Base-by-base conservation (phyloP, 2,113 vertebrate genomes). In the Leucopternis melanops region DNA sequence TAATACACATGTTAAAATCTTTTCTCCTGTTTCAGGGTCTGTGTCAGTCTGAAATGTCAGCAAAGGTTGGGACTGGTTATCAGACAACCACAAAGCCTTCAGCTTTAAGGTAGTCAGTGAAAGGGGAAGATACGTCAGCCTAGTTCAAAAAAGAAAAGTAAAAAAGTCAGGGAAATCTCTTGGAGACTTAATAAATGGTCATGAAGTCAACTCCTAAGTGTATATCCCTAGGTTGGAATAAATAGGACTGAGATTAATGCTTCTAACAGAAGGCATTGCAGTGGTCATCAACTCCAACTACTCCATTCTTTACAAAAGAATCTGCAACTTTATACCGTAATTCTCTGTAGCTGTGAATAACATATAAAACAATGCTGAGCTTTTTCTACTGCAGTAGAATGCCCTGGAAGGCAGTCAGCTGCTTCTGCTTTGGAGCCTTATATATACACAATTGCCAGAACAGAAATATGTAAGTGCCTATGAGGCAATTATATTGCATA, bases 11-110 rank as follows among this genome's bases (percentile, higher is more conserved):
- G 99, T 99, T 97, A 99, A 98, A 94, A 99, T 98, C 96, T 99
- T 99, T 97, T 99, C 99, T 65, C 99, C 98, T 2, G 98, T 98
- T 94, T 98, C 97, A 11, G 97, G 97, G 94, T 99, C 99, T 81
- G 98, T 96, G 45, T 99, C 99, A 2, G 99, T 99, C 98, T 99
- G 99, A 96, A 99, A 99, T 4, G 99, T 99, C 94, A 99, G 99
- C 92, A 99, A 98, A 29, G 99, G 99, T 96, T 99, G 99, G 14
- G 99, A 99, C 98, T 99, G 99, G 98, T 99, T 99, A 97, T 99
- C 99, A 16, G 99, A 99, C 95, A 99, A 96, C 99, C 99, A 99
- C 80, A 99, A 97, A 67, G 99, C 99, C 96, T 99, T 99, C 89
- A 99, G 98, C 47, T 98, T 99, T 93, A 99, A 98, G 8, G 98